Base-by-base conservation (phyloP, 1,140 invertebrate genomes). In the Dendrolimus kikuchii region DNA sequence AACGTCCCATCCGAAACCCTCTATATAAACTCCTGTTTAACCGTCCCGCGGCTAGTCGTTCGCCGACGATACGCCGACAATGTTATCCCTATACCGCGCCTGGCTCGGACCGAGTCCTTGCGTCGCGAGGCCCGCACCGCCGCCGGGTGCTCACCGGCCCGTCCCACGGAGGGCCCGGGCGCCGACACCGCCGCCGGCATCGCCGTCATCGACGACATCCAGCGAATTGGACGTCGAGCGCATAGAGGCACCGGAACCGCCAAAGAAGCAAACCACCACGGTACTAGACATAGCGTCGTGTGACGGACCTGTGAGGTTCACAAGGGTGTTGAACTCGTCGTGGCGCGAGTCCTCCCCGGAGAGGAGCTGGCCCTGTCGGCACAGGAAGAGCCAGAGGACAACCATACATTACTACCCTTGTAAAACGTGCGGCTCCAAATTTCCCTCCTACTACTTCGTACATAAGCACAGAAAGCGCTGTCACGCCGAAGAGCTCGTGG, bases 401-500 rank as follows among this genome's bases (percentile, higher is more conserved):
- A 94, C 96, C 66, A 92, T 96, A 0, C 95, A 96, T 76, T 97
- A 96, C 86, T 97, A 96, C 83, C 95, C 95, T 0, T 97, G 95
- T 85, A 96, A 96, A 80, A 95, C 93, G 0, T 97, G 95, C 83
- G 95, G 95, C 36, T 94, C 91, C 72, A 96, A 96, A 85, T 97
- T 97, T 73, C 95, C 95, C 0, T 95, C 94, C 62, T 97, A 97
- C 72, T 97, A 97, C 77, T 97, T 97, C 86, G 95, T 97, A 4
- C 95, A 96, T 74, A 97, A 97, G 69, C 95, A 97, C 81, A 87
- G 94, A 37, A 95, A 96, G 83, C 71, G 94, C 59, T 96, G 94
- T 77, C 95, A 97, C 71, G 91, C 91, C 4, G 90, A 91, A 44
- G 91, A 92, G 60, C 36, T 46, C 40, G 47, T 36, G n/a, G 38